Base-by-base conservation (phyloP, 1,140 invertebrate species). In the Coboldia fuscipes region DNA sequence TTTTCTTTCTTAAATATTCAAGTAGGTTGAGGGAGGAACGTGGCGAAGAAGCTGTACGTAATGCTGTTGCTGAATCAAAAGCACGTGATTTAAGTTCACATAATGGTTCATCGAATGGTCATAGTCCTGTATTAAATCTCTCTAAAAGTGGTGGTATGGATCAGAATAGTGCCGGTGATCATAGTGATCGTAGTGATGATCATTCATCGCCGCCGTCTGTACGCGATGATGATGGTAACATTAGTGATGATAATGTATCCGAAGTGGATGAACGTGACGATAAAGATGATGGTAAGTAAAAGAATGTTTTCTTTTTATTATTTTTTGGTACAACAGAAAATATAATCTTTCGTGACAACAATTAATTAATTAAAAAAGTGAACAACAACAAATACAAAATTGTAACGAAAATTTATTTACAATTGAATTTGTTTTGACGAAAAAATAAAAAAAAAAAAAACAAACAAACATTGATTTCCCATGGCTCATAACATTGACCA, bases 41-140 rank as follows among this genome's bases (percentile, higher is more conserved):
- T 52, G 72, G 72, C 36, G 77, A 82, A 44, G 70, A 72, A 42
- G 78, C 81, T 50, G 66, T 76, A 58, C 72, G 68, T 37, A 62
- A 72, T 48, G 74, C 68, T 33, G 45, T 30, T 42, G 62, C 80
- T 56, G 80, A 84, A 42, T 65, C 72, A 50, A 83, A 83, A 64
- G 74, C 70, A 40, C 66, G 76, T 46, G 77, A 82, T 58, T 66
- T 73, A 39, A 83, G 75, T 58, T 82, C 78, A 53, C 73, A 79
- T 60, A 82, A 83, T 61, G 78, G 79, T 40, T 84, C 81, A 27
- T 77, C 80, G 29, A 81, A 77, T 47, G 79, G 79, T 18, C 80
- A 84, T 58, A 88, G 82, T 70, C 84, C 83, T 27, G 82, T 88
- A 24, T 56, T 89, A 39, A 89, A 89, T 56, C 60, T 89, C 14